These are phyloP conservation scores for Meloidogyne floridensis DNA, from an alignment of 1,140 invertebrate genomes.

Conservation along the genomic window DNA sequence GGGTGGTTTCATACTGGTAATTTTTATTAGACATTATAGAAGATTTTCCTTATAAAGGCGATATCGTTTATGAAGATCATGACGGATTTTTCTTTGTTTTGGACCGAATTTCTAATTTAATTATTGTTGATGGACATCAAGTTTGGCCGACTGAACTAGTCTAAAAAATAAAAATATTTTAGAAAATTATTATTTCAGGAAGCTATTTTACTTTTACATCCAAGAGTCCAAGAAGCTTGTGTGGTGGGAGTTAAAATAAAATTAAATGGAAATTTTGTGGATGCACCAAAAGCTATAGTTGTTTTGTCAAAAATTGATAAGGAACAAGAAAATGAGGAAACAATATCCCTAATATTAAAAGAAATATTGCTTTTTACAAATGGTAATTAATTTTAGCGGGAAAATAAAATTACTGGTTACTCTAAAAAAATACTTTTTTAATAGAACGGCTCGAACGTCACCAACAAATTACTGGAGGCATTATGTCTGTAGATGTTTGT, in stretches of 20 bases:
- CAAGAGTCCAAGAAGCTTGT: slow-evolving; percentile 77
- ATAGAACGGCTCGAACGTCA: background rate
- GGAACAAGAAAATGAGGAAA: slow-evolving; percentile 6
- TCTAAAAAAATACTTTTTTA: background rate
- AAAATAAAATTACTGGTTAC: background rate
- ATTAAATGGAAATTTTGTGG: slow-evolving; percentile 74
- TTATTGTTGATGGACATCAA: slow-evolving; percentile 85
- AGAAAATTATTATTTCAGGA: slow-evolving; percentile 67
- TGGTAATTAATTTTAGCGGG: background rate
- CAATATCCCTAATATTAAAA: background rate
- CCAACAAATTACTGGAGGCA: slow-evolving; percentile 3
- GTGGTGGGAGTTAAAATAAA: slow-evolving; percentile 77
- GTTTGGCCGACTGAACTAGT: slow-evolving; percentile 65
- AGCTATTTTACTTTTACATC: slow-evolving; percentile 75
- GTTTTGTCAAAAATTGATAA: slow-evolving; percentile 66
- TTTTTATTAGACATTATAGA: background rate
- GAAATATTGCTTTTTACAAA: background rate
- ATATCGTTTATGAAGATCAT: slow-evolving; percentile 77
- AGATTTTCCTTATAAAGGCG: slow-evolving; percentile 69
- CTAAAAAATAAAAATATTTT: background rate
- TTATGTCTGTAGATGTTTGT: background rate
- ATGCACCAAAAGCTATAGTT: slow-evolving; percentile 78
- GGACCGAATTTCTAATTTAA: slow-evolving; percentile 83
- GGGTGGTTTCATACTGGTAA: slow-evolving; percentile 77
- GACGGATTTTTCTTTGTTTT: slow-evolving; percentile 75